Base-by-base conservation (phyloP, 2,888 invertebrate species). In the Andrena bicolor region DNA sequence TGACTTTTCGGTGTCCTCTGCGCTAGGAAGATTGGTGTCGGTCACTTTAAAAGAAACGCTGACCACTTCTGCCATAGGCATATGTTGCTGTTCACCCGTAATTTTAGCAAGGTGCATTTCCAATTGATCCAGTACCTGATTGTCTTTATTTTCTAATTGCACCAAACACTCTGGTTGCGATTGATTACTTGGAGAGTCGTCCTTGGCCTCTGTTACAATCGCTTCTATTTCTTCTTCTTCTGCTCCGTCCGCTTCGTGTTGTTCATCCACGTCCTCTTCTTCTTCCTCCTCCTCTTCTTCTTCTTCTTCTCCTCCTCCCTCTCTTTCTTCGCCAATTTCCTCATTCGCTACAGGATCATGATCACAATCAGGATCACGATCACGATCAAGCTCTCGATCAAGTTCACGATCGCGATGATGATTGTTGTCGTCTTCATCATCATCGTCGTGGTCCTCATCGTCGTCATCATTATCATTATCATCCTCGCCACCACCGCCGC, bases 1-100 rank as follows among this genome's bases (percentile, higher is more conserved):
- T 0, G 92, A 91, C 58, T 92, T 92, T 56, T 92, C 92, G 2
- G 86, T 88, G 51, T 92, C 92, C 30, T 92, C 92, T 2, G 85
- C 78, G 64, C 87, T 90, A 16, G 88, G 86, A 35, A 86, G 76
- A 49, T 92, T 91, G 41, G 41, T 41, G 30, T 89, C 88, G 13
- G 90, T 88, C 32, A 90, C 69, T 78, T 91, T 91, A 5, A 91
- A 90, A 35, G 90, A 88, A 53, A 88, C 84, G 32, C 90, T 91
- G 16, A 82, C 82, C 2, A 83, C 85, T 80, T 91, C 91, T 6
- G 88, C 80, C 0, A 89, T 86, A 13, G 86, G 85, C 10, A 84
- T 76, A 63, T 91, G 88, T 66, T 90, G 88, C 53, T 89, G 90
- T 76, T 91, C 90, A 16, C 92, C 92, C 7, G 91, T 92, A 70